Base-by-base conservation (phyloP, 2,113 vertebrate species). In the Cebidichthys violaceus region DNA sequence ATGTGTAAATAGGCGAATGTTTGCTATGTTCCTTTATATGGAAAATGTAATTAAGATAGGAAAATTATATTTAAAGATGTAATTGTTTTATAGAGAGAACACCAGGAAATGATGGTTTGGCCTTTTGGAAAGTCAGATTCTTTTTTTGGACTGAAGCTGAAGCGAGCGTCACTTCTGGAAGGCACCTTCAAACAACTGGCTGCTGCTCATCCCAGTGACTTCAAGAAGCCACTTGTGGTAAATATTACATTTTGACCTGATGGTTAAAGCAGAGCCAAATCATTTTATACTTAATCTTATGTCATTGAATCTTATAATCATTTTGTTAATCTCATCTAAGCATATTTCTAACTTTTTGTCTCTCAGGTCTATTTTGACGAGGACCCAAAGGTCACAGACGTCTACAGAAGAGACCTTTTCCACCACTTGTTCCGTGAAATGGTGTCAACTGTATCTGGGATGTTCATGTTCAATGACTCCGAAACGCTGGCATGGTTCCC, bases 401-500 rank as follows among this genome's bases (percentile, higher is more conserved):
- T 91, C 17, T 33, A 91, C 33, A 64, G 1, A 1, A 73, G 59
- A 67, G 96, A 96, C 77, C 94, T 96, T 68, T 95, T 95, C 79
- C 81, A 92, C 2, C 81, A 85, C 31, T 17, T 95, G 6, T 95
- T 95, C 89, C 61, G 92, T 43, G 72, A 95, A 50, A 81, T 96
- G 70, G 1, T 87, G 18, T 85, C 75, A 4, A 47, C 89, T 61
- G 78, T 92, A 13, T 94, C 87, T 65, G 88, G 50, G 14, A 92
- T 95, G 92, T 94, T 95, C 79, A 69, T n/a, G 1, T 94, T 93
- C 47, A 87, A 92, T 31, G 89, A 95, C 47, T 68, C 87, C 0
- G 5, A 83, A 54, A 93, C 90, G 10, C 88, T 69, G 65, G 90
- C 94, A 29, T 96, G 96, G 96, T 96, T 96, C 88, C 94, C 95